Conservation (phyloP, 2,797 vertebrate species). For the Tenualosa ilisha region DNA sequence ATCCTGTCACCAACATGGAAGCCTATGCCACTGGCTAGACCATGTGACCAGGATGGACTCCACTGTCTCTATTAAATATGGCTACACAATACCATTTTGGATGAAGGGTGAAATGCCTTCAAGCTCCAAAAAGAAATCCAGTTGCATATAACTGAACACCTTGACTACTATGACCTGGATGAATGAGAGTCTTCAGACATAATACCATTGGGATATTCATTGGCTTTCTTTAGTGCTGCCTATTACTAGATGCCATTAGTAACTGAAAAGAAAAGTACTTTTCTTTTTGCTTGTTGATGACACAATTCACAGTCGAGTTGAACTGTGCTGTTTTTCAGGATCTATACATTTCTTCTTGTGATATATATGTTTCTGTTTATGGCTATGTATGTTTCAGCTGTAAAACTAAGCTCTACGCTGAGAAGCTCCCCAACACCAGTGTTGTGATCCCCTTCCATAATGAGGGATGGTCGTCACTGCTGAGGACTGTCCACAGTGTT, state of each 20-base stretch:
- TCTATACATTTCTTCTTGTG: background rate
- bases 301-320: background rate
- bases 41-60: too few species aligned
- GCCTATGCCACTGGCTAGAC: background rate
- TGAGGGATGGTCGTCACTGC: slow-evolving; percentile 96
- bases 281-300: background rate
- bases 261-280: background rate
- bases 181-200: too few species aligned
- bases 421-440: slow-evolving; percentile 91
- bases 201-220: background rate
- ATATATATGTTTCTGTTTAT: slow-evolving; percentile 25
- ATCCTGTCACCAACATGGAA: background rate
- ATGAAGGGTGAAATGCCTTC: too few species aligned
- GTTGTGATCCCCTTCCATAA: slow-evolving; percentile 98
- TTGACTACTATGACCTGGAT: too few species aligned
- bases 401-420: slow-evolving; percentile 83
- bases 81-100: too few species aligned
- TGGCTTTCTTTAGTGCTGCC: background rate
- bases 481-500: slow-evolving; percentile 92
- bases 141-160: too few species aligned
- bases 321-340: background rate
- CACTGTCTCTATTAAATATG: too few species aligned
- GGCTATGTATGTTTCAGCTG: slow-evolving; percentile 75
- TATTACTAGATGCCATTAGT: background rate
- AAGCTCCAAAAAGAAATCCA: too few species aligned